These are phyloP conservation scores for Archegozetes longisetosus DNA, from an alignment of 1,140 invertebrate species.

Conservation along the genomic window DNA sequence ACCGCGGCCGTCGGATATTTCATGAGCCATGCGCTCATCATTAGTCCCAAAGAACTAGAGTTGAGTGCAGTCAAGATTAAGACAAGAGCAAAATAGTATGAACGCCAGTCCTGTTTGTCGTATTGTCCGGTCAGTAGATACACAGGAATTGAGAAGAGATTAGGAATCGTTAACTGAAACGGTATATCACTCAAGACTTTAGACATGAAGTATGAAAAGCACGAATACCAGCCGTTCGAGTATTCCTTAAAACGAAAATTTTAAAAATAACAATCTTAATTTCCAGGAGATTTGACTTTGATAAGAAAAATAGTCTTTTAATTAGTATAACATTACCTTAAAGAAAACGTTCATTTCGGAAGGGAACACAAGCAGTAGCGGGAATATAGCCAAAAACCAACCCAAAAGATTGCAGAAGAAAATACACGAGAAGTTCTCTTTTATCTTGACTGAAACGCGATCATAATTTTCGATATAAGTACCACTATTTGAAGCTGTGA, in stretches of 20 bases:
- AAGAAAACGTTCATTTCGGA: neutral
- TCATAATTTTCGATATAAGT: neutral
- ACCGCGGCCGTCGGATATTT: neutral
- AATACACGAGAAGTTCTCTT: neutral
- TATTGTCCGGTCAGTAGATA: neutral
- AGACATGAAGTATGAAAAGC: neutral
- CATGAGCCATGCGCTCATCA: neutral
- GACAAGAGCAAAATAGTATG: neutral
- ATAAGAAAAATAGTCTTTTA: neutral
- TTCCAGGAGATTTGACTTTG: neutral
- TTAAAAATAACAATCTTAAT: neutral
- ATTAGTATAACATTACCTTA: neutral
- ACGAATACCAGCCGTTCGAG: neutral
- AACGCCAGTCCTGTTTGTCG: neutral
- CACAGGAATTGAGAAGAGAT: neutral
- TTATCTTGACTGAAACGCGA: neutral
- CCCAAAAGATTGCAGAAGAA: neutral
- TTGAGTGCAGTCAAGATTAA: neutral
- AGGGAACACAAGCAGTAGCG: neutral
- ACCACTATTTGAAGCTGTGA: neutral
- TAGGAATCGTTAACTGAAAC: neutral
- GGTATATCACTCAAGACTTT: neutral
- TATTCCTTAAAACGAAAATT: neutral
- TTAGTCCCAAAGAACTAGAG: neutral
- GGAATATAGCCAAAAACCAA: neutral